phyloP scores from a whole-genome alignment of 2,797 vertebrate species.

The Menidia menidia region DNA sequence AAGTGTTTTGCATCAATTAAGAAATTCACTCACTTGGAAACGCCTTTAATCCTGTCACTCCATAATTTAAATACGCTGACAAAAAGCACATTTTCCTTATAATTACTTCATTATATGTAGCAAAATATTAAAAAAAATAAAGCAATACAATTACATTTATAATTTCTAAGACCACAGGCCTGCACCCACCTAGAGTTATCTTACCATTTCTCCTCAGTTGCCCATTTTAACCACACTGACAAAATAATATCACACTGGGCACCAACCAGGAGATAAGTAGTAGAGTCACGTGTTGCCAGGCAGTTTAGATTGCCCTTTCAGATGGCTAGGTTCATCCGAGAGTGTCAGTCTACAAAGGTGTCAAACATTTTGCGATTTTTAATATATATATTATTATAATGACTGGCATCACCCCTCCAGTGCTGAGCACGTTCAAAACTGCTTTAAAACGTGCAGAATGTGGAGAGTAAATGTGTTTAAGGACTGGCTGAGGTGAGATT shows the following conservation, averaged over 20 bases:
- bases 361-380: slow-evolving; percentile 9
- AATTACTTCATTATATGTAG: no score
- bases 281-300: slow-evolving; percentile 4
- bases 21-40: no score
- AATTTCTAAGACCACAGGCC: background rate
- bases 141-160: no score
- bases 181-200: background rate
- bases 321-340: slow-evolving; percentile 2
- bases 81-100: no score
- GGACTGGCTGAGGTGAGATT: slow-evolving; percentile 42
- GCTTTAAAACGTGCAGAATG: slow-evolving; percentile 29
- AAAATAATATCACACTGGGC: slow-evolving; percentile 3
- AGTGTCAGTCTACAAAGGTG: background rate
- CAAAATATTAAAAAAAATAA: no score
- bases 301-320: slow-evolving; percentile 7
- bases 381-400: background rate
- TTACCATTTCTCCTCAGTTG: background rate
- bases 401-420: slow-evolving; percentile 7
- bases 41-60: no score
- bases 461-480: slow-evolving; percentile 34
- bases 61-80: no score
- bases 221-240: slow-evolving; percentile 11
- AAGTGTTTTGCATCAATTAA: no score
- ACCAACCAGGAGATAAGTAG: background rate
- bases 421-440: slow-evolving; percentile 7